Percentiles rank a stretch among this genome's conserved stretches.
These are phyloP conservation scores for Drosophila nannoptera DNA, from an alignment of 1,140 invertebrate species.

Conservation along the genomic window DNA sequence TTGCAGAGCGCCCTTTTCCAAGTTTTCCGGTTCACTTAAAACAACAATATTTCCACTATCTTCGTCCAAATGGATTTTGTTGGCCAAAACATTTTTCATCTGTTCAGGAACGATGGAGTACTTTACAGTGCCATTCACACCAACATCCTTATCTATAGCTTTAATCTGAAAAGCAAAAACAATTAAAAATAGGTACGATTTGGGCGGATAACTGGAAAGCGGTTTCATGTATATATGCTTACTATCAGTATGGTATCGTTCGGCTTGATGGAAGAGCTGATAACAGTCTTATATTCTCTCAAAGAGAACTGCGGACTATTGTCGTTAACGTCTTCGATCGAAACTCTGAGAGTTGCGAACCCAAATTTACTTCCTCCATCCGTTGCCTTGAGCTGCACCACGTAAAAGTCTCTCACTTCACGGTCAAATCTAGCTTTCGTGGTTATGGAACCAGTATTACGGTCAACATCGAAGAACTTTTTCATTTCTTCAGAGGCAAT, in stretches of 20 bases:
- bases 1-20: conserved; percentile 81
- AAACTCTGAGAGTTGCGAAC: conserved; percentile 88
- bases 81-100: conserved; percentile 81
- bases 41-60: conserved; percentile 83
- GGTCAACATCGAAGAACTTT: conserved; percentile 89
- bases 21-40: conserved; percentile 16
- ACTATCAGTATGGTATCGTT: conserved; percentile 86
- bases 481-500: conserved; percentile 89
- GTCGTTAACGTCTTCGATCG: conserved; percentile 92
- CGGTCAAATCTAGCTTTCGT: conserved; percentile 89
- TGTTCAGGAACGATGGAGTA: conserved; percentile 87
- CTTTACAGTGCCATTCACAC: conserved; percentile 83
- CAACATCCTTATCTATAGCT: conserved; percentile 86
- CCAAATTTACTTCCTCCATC: conserved; percentile 91
- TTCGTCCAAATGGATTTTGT: conserved; percentile 85
- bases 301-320: conserved; percentile 90
- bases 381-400: conserved; percentile 90
- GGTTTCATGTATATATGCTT: conserved; percentile 33
- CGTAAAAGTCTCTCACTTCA: conserved; percentile 86
- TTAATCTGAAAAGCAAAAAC: conserved; percentile 78
- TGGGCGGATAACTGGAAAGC: not conserved
- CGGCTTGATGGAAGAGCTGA: conserved; percentile 83
- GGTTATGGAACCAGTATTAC: conserved; percentile 87
- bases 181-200: not conserved
- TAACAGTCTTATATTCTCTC: conserved; percentile 88